Conservation (phyloP, 2,113 vertebrate species). For the Passer domesticus region DNA sequence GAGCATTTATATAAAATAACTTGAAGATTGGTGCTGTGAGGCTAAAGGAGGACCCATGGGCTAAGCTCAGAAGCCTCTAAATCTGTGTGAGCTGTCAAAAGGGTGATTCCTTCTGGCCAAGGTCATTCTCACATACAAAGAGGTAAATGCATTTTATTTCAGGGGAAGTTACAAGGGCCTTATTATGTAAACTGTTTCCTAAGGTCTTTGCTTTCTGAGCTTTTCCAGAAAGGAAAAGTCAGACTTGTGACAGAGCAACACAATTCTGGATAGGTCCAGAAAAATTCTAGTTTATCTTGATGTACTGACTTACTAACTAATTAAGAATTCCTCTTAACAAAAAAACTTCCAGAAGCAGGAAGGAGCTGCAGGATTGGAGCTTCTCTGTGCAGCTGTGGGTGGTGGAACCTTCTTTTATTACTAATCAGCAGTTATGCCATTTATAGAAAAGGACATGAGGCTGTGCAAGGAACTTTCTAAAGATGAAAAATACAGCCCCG, state of each 20-base stretch:
- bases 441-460: conserved; percentile 60
- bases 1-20: not conserved
- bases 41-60: not conserved
- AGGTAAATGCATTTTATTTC: not conserved
- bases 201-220: not conserved
- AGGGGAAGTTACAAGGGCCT: not conserved
- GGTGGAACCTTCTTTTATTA: conserved; percentile 58
- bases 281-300: not conserved
- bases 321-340: not conserved
- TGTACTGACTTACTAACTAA: not conserved
- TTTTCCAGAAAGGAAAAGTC: not conserved
- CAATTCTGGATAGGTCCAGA: not conserved
- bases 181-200: not conserved
- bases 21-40: not conserved
- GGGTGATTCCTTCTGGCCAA: not conserved
- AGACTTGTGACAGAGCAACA: not conserved
- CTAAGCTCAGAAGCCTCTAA: not conserved
- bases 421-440: conserved; percentile 61
- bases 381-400: conserved; percentile 59
- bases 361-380: conserved; percentile 23
- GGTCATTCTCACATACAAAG: not conserved
- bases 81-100: not conserved
- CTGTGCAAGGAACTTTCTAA: conserved; percentile 6
- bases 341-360: conserved; percentile 7
- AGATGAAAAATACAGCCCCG: not conserved